Evolutionary conservation across 2,888 invertebrate genomes (phyloP), one percentile per base, ranked within the genome.

Genomic region (Melipona bicolor): DNA sequence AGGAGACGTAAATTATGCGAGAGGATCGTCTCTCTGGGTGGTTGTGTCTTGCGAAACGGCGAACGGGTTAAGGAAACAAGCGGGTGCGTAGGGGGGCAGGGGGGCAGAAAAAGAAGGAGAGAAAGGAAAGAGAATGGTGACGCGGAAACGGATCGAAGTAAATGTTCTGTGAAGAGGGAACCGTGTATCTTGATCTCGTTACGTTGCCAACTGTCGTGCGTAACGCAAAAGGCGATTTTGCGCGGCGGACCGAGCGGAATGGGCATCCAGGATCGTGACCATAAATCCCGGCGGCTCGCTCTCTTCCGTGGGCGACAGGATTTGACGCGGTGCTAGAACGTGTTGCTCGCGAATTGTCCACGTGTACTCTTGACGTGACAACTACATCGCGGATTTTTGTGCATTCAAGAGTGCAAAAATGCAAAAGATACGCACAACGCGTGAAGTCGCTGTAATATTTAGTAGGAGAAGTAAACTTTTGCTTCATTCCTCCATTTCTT

Each of bases 151-250:
- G 70, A 77, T 83, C 83, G 83, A 73, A 77, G 77, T 84, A 83
- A 84, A 84, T 83, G 83, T 84, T 84, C 83, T 84, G 83, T 81
- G 83, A 84, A 83, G 77, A 74, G 78, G 83, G 78, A 74, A 83
- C 54, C 73, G 83, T 78, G 77, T 84, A 83, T 83, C 83, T 77
- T 74, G 83, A 84, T 84, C 83, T 83, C 83, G 82, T 84, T 83
- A 74, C 77, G 73, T 83, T 74, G 73, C 83, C 83, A 70, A 84
- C 73, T 77, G 83, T 84, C 84, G 73, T 84, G 83, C 83, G 67
- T 68, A 72, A 77, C 83, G 72, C 68, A 72, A 72, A 72, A 72
- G 56, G 81, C 81, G 69, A 81, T 74, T 70, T 70, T 64, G 56
- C 24, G 65, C 65, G 70, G 64, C 32, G 67, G 61, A 61, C 61